Conservation (phyloP, 2,888 invertebrate genomes). For the Chironomus riparius region DNA sequence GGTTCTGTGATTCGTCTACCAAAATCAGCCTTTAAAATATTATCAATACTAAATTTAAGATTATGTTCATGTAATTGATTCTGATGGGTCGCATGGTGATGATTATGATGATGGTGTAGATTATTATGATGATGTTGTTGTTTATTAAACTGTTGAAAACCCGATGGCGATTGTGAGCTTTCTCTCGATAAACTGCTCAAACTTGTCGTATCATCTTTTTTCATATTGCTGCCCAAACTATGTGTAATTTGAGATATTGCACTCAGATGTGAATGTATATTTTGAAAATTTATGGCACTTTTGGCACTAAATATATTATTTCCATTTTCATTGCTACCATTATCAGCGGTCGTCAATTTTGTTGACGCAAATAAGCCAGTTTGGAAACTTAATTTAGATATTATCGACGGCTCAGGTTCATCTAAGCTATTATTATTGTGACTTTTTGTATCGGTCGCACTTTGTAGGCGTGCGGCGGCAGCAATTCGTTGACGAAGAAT, state of each 20-base stretch:
- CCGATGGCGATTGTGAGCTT: constrained; percentile 31
- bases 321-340: constrained; percentile 25
- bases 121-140: constrained; percentile 33
- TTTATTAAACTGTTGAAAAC: constrained; percentile 23
- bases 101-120: constrained; percentile 30
- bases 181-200: constrained; percentile 30
- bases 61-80: constrained; percentile 47
- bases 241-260: constrained; percentile 55
- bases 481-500: constrained; percentile 43
- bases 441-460: constrained; percentile 8
- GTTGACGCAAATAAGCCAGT: neutral
- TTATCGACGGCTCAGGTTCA: constrained; percentile 8
- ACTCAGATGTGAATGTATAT: constrained; percentile 58
- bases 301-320: constrained; percentile 18
- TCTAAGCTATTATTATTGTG: neutral
- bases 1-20: constrained; percentile 64
- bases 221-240: constrained; percentile 13
- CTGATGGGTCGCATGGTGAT: constrained; percentile 32
- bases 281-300: constrained; percentile 35
- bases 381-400: constrained; percentile 8
- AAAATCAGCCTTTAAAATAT: constrained; percentile 78
- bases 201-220: constrained; percentile 29
- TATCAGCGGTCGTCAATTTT: neutral
- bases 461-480: constrained; percentile 37
- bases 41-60: constrained; percentile 76